A percentile compares a stretch with the other conserved stretches of the same genome.
Conservation (phyloP, 2,797 vertebrate species). For the Cossypha polioptera region DNA sequence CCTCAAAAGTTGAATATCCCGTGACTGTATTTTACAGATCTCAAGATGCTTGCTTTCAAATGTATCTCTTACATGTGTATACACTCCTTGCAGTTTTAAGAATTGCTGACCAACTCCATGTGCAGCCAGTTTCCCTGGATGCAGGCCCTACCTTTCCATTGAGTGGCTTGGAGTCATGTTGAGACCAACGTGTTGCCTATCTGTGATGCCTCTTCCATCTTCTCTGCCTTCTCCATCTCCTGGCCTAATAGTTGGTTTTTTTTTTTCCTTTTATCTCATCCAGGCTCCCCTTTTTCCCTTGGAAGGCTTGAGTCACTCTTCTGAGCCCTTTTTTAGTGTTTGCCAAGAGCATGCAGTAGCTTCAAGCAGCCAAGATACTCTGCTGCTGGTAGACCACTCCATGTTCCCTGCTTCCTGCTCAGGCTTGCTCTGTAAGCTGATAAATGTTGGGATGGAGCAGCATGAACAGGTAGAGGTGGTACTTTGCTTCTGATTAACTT, state of each 20-base stretch:
- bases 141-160: neutral
- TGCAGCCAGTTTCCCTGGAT: neutral
- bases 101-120: neutral
- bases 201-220: neutral
- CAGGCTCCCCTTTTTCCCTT: neutral
- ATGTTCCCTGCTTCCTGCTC: neutral
- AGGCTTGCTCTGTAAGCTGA: accelerated
- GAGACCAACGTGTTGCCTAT: neutral
- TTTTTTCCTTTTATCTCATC: neutral
- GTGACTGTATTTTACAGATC: neutral
- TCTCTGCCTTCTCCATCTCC: neutral
- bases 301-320: neutral
- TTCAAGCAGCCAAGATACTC: neutral
- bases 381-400: neutral
- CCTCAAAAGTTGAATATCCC: neutral
- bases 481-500: neutral
- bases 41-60: neutral
- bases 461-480: neutral
- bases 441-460: neutral
- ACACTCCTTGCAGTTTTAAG: neutral
- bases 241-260: too few relatives aligned
- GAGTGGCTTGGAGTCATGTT: neutral
- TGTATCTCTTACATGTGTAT: neutral
- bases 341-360: neutral
- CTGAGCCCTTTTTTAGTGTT: neutral